Evolutionary conservation across 2,797 vertebrate genomes (phyloP), one percentile per base, ranked within the genome.

Genomic region (Siniperca obscura): DNA sequence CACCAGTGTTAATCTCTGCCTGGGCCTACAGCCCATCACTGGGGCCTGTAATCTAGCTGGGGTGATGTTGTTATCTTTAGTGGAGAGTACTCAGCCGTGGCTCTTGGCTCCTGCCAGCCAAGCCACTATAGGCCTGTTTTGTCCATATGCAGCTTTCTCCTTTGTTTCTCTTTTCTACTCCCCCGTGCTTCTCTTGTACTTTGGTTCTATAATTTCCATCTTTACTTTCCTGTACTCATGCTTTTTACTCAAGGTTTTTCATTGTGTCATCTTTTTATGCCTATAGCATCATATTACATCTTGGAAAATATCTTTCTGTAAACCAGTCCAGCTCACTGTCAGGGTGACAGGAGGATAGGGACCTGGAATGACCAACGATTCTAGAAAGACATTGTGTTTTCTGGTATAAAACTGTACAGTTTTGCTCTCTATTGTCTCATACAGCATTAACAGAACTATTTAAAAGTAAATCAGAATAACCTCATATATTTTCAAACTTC

Each of bases 41-140:
- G 73, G 74, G 76, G 71, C 72, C 83, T 80, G 81, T 86, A 84
- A 91, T 93, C 88, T 89, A 89, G 69, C 81, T 38, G 75, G 70
- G 36, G 70, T 85, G 84, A 84, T 89, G 81, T 76, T 91, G 85
- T 92, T 91, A 91, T 93, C 92, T 93, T 86, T 88, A 82, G 83
- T 79, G 74, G 88, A 81, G 83, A 82, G 87, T 91, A 82, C 78
- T 91, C 91, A 93, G 89, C 90, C 53, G 14, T 74, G 38, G 79
- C 74, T 83, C 73, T 82, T 88, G 86, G 82, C 85, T 83, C 70
- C 70, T 70, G 76, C 70, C 70, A 83, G 74, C 76, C 4, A 38
- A 87, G 42, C 55, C 77, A 78, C 52, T 57, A 60, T 69, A 84
- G 69, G 76, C 62, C 62, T 82, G 36, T 48, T 72, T 86, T 86